Evolutionary conservation across 2,113 vertebrate genomes (phyloP).

Genomic region (Anhinga rufa): DNA sequence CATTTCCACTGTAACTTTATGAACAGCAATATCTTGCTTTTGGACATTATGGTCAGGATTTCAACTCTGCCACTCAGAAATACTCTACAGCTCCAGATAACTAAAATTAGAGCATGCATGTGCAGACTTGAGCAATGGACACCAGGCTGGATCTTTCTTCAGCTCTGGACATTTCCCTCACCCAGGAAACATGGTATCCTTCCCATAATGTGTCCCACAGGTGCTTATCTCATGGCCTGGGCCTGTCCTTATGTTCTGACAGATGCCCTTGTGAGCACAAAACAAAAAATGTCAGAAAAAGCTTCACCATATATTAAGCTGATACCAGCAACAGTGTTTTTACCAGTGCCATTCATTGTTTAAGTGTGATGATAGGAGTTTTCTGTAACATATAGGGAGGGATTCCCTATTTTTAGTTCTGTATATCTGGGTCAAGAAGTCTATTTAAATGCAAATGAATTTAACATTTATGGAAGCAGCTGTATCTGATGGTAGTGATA

Average conservation of each 20-base stretch:
- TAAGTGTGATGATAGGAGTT: neutral
- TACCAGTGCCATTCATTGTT: neutral
- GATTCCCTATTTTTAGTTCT: slow-evolving; percentile 16
- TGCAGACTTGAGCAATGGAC: neutral
- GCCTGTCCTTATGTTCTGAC: neutral
- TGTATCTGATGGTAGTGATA: neutral
- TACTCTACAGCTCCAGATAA: neutral
- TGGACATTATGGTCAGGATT: neutral
- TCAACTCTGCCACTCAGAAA: neutral
- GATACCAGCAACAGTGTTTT: neutral
- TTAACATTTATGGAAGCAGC: neutral
- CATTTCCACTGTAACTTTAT: neutral
- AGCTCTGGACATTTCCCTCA: neutral
- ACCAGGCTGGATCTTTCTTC: neutral
- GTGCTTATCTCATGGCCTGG: neutral
- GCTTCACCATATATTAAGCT: neutral
- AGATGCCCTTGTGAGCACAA: neutral
- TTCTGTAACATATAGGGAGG: neutral
- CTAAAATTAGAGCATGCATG: neutral
- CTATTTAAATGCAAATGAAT: slow-evolving; percentile 25
- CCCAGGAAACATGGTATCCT: neutral
- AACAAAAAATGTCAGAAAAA: neutral
- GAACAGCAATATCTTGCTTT: neutral
- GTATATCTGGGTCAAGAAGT: slow-evolving; percentile 12
- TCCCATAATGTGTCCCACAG: neutral